phyloP scores from a whole-genome alignment of 2,113 vertebrate species.

The Jaculus jaculus region DNA sequence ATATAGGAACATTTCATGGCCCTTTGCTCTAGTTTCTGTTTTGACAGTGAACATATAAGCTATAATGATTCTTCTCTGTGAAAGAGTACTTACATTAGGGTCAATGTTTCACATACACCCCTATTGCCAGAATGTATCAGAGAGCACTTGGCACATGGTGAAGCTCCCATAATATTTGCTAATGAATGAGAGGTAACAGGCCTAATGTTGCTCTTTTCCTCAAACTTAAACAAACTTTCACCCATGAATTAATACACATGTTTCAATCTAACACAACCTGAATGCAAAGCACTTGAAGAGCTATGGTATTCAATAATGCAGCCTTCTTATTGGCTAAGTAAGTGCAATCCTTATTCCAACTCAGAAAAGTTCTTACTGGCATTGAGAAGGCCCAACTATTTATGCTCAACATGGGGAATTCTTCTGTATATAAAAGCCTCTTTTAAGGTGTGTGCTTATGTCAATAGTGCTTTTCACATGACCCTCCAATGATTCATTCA shows the following conservation, averaged over 20 bases:
- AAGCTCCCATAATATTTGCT: neutral
- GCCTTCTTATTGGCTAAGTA: fast-evolving
- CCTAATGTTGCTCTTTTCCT: neutral
- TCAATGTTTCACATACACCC: neutral
- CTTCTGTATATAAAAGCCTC: neutral
- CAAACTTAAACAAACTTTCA: neutral
- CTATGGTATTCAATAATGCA: neutral
- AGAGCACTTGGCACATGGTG: neutral
- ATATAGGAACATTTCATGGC: neutral
- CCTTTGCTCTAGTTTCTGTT: constrained; percentile 29
- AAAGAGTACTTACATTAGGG: neutral
- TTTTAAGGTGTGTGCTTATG: no score
- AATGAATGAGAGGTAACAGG: neutral
- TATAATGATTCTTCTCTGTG: neutral
- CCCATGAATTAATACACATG: neutral
- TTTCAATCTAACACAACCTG: neutral
- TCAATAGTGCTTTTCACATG: neutral
- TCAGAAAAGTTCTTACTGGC: neutral
- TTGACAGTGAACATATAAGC: neutral
- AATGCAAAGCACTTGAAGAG: neutral
- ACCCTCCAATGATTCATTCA: neutral
- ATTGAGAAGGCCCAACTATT: neutral
- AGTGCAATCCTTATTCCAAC: neutral
- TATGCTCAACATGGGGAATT: neutral
- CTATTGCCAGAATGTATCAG: neutral